Conservation (phyloP, 2,888 invertebrate species). For the Leptopilina syphax region DNA sequence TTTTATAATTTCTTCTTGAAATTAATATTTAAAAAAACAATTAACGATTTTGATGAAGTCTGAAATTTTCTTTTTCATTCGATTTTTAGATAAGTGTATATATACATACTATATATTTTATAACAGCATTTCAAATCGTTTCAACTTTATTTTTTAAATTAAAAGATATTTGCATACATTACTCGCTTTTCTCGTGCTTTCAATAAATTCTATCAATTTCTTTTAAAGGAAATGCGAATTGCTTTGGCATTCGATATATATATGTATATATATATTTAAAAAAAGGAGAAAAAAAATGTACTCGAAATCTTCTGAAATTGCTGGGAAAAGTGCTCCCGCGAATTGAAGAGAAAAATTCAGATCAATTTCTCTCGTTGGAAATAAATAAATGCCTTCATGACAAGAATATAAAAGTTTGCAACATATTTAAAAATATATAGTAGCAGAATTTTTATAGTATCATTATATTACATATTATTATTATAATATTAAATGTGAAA, state of each 20-base stretch:
- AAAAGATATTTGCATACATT: conserved; percentile 15
- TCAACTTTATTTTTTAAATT: neutral
- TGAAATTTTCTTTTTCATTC: no score
- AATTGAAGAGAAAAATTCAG: conserved; percentile 2
- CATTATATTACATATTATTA: no score
- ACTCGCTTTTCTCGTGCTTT: neutral
- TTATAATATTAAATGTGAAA: no score
- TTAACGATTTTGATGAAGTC: no score
- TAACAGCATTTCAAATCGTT: neutral
- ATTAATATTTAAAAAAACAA: no score
- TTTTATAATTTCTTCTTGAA: no score
- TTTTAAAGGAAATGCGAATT: conserved; percentile 15
- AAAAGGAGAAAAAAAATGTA: neutral
- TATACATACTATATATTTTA: no score
- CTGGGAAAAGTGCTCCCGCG: neutral
- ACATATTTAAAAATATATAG: no score
- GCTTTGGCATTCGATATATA: conserved; percentile 17
- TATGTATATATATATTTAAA: neutral
- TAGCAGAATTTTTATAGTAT: no score
- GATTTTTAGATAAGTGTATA: no score
- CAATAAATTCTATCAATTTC: conserved; percentile 15
- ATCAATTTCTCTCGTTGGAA: neutral
- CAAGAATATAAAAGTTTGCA: no score
- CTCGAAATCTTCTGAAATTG: conserved; percentile 24
- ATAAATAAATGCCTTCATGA: no score